phyloP scores from a whole-genome alignment of 2,797 vertebrate genomes.

The Mormyrus hasselquistii region DNA sequence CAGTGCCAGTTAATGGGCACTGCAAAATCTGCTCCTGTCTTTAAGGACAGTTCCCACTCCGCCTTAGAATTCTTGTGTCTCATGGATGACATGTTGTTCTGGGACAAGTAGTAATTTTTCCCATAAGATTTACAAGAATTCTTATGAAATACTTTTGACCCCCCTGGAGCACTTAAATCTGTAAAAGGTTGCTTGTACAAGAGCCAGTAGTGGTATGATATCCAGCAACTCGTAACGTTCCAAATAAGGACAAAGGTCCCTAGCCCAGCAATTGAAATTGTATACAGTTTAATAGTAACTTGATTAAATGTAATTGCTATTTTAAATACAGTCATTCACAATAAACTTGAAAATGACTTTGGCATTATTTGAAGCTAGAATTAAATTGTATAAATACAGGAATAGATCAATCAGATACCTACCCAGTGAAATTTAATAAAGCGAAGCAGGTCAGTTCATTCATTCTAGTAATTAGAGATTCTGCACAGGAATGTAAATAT shows the following conservation, averaged over 20 bases:
- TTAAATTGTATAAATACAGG: neutral
- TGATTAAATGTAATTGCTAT: neutral
- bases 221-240: neutral
- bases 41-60: neutral
- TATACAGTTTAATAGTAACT: neutral
- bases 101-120: neutral
- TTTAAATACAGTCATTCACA: neutral
- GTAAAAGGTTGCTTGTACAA: neutral
- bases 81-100: neutral
- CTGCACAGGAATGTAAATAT: neutral
- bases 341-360: neutral
- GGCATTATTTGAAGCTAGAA: neutral
- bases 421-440: neutral
- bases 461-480: neutral
- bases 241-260: neutral
- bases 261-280: neutral
- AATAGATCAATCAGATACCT: neutral
- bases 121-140: neutral
- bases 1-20: neutral
- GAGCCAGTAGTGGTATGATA: neutral
- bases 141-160: neutral
- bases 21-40: neutral
- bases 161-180: neutral
- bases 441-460: neutral
- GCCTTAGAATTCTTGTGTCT: neutral